Base-by-base conservation (phyloP, 2,888 invertebrate species). In the Nowickia ferox region DNA sequence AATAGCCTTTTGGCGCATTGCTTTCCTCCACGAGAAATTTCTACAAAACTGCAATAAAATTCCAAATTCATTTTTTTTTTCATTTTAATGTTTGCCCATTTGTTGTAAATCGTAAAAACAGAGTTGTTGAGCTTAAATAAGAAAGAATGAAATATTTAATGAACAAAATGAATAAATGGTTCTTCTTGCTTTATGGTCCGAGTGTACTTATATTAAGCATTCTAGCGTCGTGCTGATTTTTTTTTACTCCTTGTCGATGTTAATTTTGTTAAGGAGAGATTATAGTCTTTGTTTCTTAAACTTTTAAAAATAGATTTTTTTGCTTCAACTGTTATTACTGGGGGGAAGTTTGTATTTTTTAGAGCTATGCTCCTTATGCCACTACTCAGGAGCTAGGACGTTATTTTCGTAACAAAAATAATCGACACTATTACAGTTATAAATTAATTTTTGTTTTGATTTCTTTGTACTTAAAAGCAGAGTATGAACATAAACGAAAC, bases 1-100 rank as follows among this genome's bases (percentile, higher is more conserved):
- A 69, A 69, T 42, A 66, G 53, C 69, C 82, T 76, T 76, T 76
- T 76, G 76, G 71, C 77, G 78, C 57, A 55, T 77, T 66, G 42
- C 65, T 65, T 15, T 61, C 48, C n/a, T 55, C 51, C 46, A 53
- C 15, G 8, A 53, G 19, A 30, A 53, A 17, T 15, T 66, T 75
- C 8, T 40, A 46, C 61, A 68, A 8, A 57, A 74, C 75, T 69
- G 40, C 69, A 75, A 57, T 51, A 78, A 51, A 61, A 51, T 68
- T 72, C 10, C 38, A 71, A 81, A 81, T 59, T 48, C 13, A 51
- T 69, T 69, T 69, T 40, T 51, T 55, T 44, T 40, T n/a, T 53
- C 9, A 13, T 48, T 61, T 53, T 53, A 57, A 46, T 55, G n/a
- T 55, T 65, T 9, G 48, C 38, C 71, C 69, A 59, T 84, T 84